phyloP scores from a whole-genome alignment of 2,888 invertebrate genomes.

The Drosophila picticornis region DNA sequence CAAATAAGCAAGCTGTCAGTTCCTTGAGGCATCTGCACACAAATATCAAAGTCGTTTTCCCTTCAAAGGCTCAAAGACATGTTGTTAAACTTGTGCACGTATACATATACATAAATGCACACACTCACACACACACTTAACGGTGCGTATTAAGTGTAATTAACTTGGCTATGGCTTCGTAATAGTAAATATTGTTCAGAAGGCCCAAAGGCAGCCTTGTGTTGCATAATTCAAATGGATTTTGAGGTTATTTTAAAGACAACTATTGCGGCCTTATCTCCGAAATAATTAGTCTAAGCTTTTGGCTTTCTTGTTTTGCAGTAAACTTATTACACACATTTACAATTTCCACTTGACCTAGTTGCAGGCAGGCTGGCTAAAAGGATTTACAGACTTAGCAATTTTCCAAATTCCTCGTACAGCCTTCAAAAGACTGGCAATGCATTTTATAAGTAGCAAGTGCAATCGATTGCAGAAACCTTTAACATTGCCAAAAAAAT shows the following conservation, averaged over 20 bases:
- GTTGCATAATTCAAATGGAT: constrained; percentile 72
- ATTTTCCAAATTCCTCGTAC: constrained; percentile 47
- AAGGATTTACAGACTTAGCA: constrained; percentile 61
- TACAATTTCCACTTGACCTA: constrained; percentile 75
- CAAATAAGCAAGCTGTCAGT: constrained; percentile 61
- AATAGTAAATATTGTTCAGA: neutral
- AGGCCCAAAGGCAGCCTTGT: constrained; percentile 8
- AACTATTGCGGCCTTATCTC: constrained; percentile 60
- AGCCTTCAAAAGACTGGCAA: constrained; percentile 13
- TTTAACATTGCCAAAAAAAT: constrained; percentile 30
- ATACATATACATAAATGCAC: constrained; percentile 14
- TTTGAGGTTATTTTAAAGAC: constrained; percentile 76
- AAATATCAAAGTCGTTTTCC: constrained; percentile 68
- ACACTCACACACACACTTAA: constrained; percentile 34
- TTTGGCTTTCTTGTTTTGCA: constrained; percentile 43
- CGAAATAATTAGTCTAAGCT: constrained; percentile 60
- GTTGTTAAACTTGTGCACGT: neutral
- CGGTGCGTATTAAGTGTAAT: constrained; percentile 76
- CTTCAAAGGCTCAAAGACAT: constrained; percentile 44
- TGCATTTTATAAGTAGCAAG: constrained; percentile 21
- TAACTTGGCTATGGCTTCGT: constrained; percentile 62
- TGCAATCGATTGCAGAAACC: constrained; percentile 40
- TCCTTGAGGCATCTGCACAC: constrained; percentile 61
- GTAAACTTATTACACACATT: constrained; percentile 39
- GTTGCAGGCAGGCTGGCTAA: constrained; percentile 42